phyloP scores from a whole-genome alignment of 2,113 vertebrate genomes.

The Gila orcuttii region DNA sequence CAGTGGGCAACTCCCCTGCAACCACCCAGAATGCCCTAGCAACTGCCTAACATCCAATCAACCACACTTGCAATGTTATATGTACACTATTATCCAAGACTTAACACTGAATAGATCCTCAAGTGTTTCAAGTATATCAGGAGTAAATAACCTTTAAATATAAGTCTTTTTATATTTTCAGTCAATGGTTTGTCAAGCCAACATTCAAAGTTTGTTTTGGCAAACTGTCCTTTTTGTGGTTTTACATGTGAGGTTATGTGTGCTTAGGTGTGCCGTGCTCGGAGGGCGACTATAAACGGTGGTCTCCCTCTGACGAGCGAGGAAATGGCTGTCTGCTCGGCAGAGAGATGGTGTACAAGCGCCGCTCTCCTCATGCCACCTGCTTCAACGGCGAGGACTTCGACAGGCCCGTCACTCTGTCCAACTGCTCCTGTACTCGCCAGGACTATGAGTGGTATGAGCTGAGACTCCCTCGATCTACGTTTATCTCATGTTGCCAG shows the following conservation, averaged over 20 bases:
- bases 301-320: conserved; percentile 94
- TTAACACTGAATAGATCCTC: too few relatives aligned
- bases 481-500: not conserved
- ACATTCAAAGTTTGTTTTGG: not conserved
- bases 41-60: too few relatives aligned
- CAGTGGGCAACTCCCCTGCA: too few relatives aligned
- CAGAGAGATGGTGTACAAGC: conserved; percentile 89
- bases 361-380: conserved; percentile 90
- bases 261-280: conserved; percentile 89
- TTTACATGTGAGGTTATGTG: not conserved
- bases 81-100: too few relatives aligned
- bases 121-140: too few relatives aligned
- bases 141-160: too few relatives aligned
- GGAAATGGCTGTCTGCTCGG: conserved; percentile 94
- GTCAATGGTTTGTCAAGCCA: too few relatives aligned
- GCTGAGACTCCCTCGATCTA: not conserved
- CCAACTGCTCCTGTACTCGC: conserved; percentile 95
- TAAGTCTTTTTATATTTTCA: too few relatives aligned
- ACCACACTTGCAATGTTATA: too few relatives aligned
- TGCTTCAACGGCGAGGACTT: conserved; percentile 98
- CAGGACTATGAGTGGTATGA: conserved; percentile 96
- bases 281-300: conserved; percentile 94
- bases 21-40: too few relatives aligned
- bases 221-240: not conserved
- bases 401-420: conserved; percentile 87